Conservation (phyloP, 2,888 invertebrate genomes). For the Apodemia mormo region DNA sequence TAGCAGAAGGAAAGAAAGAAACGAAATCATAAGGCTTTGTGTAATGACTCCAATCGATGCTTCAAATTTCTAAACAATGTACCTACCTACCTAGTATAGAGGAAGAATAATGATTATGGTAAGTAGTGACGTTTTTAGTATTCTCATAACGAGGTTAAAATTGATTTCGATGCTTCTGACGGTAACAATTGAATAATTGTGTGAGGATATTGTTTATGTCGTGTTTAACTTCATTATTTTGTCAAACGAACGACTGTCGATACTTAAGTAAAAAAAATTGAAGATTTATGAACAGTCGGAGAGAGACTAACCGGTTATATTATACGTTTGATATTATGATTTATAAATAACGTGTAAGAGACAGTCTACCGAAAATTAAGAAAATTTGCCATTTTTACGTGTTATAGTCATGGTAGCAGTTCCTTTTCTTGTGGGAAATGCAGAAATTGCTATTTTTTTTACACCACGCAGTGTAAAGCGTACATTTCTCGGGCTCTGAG, state of each 20-base stretch:
- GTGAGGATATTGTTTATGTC: constrained; percentile 49
- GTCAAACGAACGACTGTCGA: constrained; percentile 56
- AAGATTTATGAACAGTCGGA: constrained; percentile 54
- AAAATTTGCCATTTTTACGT: no score
- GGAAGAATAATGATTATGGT: constrained; percentile 1
- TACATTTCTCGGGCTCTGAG: no score
- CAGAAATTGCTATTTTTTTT: no score
- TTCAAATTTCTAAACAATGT: not conserved
- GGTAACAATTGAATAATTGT: constrained; percentile 55
- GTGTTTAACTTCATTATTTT: constrained; percentile 57
- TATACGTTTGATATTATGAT: not conserved
- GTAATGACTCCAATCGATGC: not conserved
- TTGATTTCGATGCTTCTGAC: constrained; percentile 39
- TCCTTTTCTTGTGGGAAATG: no score
- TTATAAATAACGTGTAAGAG: no score
- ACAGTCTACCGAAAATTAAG: no score
- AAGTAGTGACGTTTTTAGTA: constrained; percentile 1
- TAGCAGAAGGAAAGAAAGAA: no score
- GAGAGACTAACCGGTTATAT: not conserved
- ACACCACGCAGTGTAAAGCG: no score
- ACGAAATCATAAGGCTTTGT: not conserved
- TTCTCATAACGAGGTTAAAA: constrained; percentile 24
- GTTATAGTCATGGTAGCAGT: no score
- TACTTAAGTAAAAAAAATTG: constrained; percentile 61
- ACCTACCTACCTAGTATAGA: not conserved